A percentile compares a stretch with the other conserved stretches of the same genome.
Conservation (phyloP, 1,140 invertebrate species). For the Aphaenogaster ashmeadi region DNA sequence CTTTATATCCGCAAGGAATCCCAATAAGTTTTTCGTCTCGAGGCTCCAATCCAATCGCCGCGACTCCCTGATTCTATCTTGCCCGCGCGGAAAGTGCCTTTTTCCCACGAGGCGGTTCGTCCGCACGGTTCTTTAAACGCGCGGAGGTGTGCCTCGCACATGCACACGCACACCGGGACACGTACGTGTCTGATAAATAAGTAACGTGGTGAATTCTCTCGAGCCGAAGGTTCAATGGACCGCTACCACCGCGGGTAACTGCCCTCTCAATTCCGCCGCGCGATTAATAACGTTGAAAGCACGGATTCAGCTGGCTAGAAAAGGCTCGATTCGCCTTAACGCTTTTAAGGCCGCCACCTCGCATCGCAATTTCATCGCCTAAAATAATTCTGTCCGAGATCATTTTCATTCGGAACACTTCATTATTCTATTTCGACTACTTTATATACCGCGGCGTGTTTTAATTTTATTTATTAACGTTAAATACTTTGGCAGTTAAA, state of each 20-base stretch:
- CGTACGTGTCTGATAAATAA: constrained; percentile 73
- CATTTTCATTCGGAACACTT: neutral
- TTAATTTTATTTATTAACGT: neutral
- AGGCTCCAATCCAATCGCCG: constrained; percentile 73
- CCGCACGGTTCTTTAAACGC: constrained; percentile 62
- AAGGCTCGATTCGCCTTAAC: constrained; percentile 29
- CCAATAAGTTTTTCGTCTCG: constrained; percentile 74
- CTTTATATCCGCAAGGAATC: constrained; percentile 74
- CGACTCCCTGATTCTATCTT: constrained; percentile 71
- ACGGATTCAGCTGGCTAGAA: constrained; percentile 53
- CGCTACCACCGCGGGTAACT: constrained; percentile 32
- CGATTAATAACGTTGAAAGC: constrained; percentile 73
- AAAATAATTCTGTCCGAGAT: neutral
- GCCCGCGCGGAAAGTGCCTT: constrained; percentile 73
- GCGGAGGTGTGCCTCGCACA: neutral
- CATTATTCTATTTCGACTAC: neutral
- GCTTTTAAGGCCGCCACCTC: neutral
- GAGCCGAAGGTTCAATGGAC: constrained; percentile 70
- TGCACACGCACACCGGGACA: constrained; percentile 33
- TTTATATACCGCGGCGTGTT: neutral
- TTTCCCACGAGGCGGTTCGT: constrained; percentile 65
- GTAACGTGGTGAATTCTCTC: constrained; percentile 75
- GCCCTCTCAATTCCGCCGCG: constrained; percentile 51
- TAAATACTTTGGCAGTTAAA: neutral
- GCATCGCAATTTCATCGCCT: neutral